Conservation (phyloP, 2,888 invertebrate genomes). For the Amphimallon solstitiale region DNA sequence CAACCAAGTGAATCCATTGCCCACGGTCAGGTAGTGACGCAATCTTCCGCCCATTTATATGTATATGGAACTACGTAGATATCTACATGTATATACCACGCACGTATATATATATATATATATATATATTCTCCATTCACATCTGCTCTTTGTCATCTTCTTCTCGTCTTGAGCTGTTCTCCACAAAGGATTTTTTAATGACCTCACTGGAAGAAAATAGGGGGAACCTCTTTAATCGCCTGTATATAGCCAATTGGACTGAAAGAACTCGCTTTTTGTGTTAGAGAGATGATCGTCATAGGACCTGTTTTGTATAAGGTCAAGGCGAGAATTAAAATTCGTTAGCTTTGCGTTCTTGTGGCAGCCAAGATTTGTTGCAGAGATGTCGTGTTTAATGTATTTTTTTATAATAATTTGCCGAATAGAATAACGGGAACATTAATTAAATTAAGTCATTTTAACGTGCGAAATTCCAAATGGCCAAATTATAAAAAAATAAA, state of each 20-base stretch:
- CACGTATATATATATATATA: background rate
- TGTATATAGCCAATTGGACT: conserved; percentile 1
- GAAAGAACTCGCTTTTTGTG: background rate
- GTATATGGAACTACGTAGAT: too few species aligned
- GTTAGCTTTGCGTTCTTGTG: too few species aligned
- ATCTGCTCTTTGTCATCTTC: conserved; percentile 23
- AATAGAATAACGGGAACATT: too few species aligned
- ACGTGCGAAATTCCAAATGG: too few species aligned
- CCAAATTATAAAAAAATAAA: too few species aligned
- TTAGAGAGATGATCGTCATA: background rate
- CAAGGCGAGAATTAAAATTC: too few species aligned
- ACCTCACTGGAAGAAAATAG: background rate
- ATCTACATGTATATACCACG: background rate
- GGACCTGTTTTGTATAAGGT: too few species aligned
- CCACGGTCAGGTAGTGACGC: conserved; percentile 44
- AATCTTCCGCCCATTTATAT: conserved; percentile 40
- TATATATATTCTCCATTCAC: conserved; percentile 26
- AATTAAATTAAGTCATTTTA: too few species aligned
- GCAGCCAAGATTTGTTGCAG: too few species aligned
- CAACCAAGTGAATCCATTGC: conserved; percentile 40
- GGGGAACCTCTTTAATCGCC: background rate
- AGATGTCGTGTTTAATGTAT: too few species aligned
- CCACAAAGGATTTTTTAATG: conserved; percentile 16
- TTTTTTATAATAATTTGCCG: too few species aligned
- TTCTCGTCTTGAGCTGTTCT: background rate